Percentiles rank a stretch among this genome's conserved stretches.
phyloP scores from a whole-genome alignment of 2,888 invertebrate genomes.

The Andricus quercusramuli region DNA sequence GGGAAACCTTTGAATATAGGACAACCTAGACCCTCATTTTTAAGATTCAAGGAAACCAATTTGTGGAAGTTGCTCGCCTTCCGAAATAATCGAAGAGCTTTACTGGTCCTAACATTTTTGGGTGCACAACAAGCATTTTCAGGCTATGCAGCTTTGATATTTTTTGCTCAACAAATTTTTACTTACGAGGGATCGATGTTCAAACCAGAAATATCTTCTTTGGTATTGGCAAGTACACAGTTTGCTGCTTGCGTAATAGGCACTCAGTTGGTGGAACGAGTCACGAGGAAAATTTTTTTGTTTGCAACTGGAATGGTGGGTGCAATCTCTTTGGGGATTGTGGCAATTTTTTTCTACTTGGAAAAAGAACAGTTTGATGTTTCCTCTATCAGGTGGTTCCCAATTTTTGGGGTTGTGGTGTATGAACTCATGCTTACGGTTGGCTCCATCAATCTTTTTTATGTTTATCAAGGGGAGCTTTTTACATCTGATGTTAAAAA shows the following conservation, averaged over 20 bases:
- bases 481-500: not conserved
- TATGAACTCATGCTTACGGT: not conserved
- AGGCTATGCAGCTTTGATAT: constrained; percentile 82
- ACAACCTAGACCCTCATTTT: not conserved
- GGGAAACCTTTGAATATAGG: not conserved
- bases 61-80: not conserved
- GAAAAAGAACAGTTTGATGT: not conserved
- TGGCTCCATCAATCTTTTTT: not conserved
- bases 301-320: not conserved
- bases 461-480: not conserved
- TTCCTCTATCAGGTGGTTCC: not conserved
- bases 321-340: not conserved
- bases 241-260: not conserved
- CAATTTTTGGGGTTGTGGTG: not conserved
- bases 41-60: not conserved
- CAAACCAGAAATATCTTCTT: constrained; percentile 80
- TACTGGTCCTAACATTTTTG: constrained; percentile 82
- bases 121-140: constrained; percentile 84
- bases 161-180: constrained; percentile 84
- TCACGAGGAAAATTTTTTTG: not conserved
- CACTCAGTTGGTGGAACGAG: not conserved
- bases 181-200: constrained; percentile 80
- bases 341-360: not conserved
- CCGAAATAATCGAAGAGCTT: constrained; percentile 79
- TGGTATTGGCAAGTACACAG: constrained; percentile 81